phyloP scores from a whole-genome alignment of 2,797 vertebrate genomes.

The Rhinogobio ventralis region DNA sequence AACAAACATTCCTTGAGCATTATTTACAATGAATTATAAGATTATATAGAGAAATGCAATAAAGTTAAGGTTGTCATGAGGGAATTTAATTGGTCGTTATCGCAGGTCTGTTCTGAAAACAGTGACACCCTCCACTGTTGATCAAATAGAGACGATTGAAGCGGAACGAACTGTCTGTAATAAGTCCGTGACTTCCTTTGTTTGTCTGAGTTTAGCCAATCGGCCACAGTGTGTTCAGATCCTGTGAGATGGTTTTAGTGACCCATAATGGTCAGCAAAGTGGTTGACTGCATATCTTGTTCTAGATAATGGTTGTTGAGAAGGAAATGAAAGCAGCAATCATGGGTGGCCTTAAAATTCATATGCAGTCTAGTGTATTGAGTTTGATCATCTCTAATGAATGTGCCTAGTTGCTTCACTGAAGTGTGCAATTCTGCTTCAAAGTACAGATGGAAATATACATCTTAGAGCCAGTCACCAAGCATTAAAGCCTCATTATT shows the following conservation, averaged over 20 bases:
- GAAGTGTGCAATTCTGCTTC: slow-evolving; percentile 15
- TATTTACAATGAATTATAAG: neutral
- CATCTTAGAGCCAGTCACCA: neutral
- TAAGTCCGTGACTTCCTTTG: slow-evolving; percentile 49
- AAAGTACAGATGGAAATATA: neutral
- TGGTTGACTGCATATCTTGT: slow-evolving; percentile 26
- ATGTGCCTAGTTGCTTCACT: neutral
- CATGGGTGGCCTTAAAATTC: slow-evolving; percentile 20
- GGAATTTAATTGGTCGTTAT: neutral
- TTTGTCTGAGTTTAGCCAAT: slow-evolving; percentile 48
- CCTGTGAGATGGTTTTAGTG: slow-evolving; percentile 28
- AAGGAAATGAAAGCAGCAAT: slow-evolving; percentile 33
- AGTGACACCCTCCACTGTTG: slow-evolving; percentile 46
- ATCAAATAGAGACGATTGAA: slow-evolving; percentile 32
- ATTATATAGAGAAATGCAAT: slow-evolving; percentile 1
- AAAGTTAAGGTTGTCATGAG: neutral
- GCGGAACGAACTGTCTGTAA: slow-evolving; percentile 45
- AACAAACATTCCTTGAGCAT: neutral
- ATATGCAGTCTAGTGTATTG: slow-evolving; percentile 24
- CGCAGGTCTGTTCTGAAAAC: slow-evolving; percentile 26
- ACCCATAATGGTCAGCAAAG: slow-evolving; percentile 48
- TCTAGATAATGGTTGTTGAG: slow-evolving; percentile 40
- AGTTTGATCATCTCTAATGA: neutral
- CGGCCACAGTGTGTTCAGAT: slow-evolving; percentile 48
- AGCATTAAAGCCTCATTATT: slow-evolving; percentile 6